These are phyloP conservation scores for Phrynocephalus vlangalii DNA, from an alignment of 2,797 vertebrate species.

Conservation along the genomic window DNA sequence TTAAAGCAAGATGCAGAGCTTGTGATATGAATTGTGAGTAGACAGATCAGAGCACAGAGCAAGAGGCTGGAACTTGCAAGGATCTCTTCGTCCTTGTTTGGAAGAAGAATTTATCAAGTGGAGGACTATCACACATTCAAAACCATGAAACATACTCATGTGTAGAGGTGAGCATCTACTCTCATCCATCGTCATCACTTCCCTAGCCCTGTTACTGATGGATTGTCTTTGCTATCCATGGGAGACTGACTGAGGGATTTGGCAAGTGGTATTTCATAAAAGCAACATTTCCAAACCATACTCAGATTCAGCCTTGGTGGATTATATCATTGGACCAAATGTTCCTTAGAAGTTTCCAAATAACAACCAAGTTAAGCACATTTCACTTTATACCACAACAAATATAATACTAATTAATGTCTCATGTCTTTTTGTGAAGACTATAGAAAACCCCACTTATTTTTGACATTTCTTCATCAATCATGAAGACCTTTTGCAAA, in stretches of 20 bases:
- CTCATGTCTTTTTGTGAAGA: neutral
- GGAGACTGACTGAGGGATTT: neutral
- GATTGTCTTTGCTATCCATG: too few relatives aligned
- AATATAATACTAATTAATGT: neutral
- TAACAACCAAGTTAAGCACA: neutral
- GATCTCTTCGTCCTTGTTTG: neutral
- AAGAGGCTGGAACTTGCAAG: neutral
- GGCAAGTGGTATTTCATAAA: neutral
- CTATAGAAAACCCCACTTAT: neutral
- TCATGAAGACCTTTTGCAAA: conserved; percentile 35
- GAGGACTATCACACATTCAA: neutral
- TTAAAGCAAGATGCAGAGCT: conserved; percentile 34
- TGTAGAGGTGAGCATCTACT: neutral
- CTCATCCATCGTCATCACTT: too few relatives aligned
- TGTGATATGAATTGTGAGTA: neutral
- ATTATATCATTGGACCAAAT: neutral
- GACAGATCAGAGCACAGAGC: neutral
- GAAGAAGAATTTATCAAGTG: neutral
- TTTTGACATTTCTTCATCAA: neutral
- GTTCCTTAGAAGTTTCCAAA: neutral
- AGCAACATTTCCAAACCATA: neutral
- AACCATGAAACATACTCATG: neutral
- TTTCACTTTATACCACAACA: neutral
- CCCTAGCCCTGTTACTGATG: too few relatives aligned
- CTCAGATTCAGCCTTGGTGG: neutral